These are phyloP conservation scores for Automeris io DNA, from an alignment of 2,888 invertebrate genomes.

Conservation along the genomic window DNA sequence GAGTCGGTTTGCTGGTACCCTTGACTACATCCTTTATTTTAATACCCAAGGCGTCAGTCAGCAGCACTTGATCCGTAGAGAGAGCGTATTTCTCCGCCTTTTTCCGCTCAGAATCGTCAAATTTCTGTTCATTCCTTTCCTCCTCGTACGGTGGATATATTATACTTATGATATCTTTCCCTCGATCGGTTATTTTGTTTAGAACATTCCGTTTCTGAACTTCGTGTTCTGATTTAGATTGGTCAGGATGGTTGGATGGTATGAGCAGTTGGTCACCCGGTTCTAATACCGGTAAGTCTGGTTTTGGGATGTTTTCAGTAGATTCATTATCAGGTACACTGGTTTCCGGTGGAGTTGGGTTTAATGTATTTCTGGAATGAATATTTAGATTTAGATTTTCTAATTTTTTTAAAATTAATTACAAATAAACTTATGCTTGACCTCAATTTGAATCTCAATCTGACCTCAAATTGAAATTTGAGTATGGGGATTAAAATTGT, in stretches of 20 bases:
- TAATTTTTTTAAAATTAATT: background rate
- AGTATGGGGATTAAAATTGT: no score
- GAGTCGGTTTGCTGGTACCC: constrained; percentile 46
- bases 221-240: constrained; percentile 37
- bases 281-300: constrained; percentile 72
- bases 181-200: constrained; percentile 60
- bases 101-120: constrained; percentile 60
- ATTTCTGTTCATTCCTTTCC: constrained; percentile 57
- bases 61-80: constrained; percentile 54
- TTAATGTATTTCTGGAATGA: constrained; percentile 27
- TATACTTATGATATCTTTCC: constrained; percentile 66
- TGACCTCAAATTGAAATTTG: no score
- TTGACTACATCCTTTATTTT: constrained; percentile 14
- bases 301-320: constrained; percentile 30
- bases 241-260: constrained; percentile 31
- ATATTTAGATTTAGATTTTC: background rate
- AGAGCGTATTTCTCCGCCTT: constrained; percentile 68
- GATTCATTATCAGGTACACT: constrained; percentile 15
- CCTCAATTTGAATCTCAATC: no score
- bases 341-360: constrained; percentile 15
- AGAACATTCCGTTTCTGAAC: constrained; percentile 56
- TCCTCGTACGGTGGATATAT: constrained; percentile 65
- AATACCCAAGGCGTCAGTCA: constrained; percentile 48
- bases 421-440: no score
- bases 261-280: constrained; percentile 81